Evolutionary conservation across 2,888 invertebrate species (phyloP).

Genomic region (Diachrysia chrysitis): DNA sequence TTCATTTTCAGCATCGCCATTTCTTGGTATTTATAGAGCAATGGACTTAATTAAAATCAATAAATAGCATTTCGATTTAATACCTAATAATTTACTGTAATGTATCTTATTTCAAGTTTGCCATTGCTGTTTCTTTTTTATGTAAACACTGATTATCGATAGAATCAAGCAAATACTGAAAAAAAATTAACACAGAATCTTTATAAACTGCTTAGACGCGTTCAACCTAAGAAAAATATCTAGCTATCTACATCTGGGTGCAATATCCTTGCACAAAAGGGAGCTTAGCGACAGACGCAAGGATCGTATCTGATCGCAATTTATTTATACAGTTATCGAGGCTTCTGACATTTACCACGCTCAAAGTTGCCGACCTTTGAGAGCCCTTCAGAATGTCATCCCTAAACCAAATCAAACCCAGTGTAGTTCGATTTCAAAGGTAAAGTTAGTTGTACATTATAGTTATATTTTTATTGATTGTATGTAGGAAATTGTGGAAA

Average conservation of each 20-base stretch:
- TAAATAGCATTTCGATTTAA: too few relatives aligned
- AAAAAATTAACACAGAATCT: too few relatives aligned
- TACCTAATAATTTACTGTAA: too few relatives aligned
- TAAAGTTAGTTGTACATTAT: background rate
- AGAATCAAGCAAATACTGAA: too few relatives aligned
- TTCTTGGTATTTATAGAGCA: too few relatives aligned
- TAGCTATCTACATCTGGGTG: background rate
- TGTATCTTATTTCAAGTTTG: too few relatives aligned
- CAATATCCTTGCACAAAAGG: slow-evolving; percentile 10
- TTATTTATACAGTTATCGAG: slow-evolving; percentile 53
- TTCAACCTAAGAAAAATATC: background rate
- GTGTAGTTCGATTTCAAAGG: slow-evolving; percentile 9
- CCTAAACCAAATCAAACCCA: slow-evolving; percentile 15
- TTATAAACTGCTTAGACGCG: background rate
- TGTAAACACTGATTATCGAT: too few relatives aligned
- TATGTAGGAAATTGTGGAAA: too few relatives aligned
- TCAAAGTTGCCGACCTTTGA: slow-evolving; percentile 57
- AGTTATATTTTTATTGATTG: background rate
- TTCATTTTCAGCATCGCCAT: too few relatives aligned
- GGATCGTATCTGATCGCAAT: slow-evolving; percentile 44
- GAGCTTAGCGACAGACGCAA: slow-evolving; percentile 18
- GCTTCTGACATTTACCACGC: slow-evolving; percentile 55
- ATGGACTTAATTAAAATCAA: too few relatives aligned
- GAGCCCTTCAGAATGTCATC: slow-evolving; percentile 51
- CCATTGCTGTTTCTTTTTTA: too few relatives aligned